Conservation (phyloP, 2,797 vertebrate genomes). For the Valencia hispanica region DNA sequence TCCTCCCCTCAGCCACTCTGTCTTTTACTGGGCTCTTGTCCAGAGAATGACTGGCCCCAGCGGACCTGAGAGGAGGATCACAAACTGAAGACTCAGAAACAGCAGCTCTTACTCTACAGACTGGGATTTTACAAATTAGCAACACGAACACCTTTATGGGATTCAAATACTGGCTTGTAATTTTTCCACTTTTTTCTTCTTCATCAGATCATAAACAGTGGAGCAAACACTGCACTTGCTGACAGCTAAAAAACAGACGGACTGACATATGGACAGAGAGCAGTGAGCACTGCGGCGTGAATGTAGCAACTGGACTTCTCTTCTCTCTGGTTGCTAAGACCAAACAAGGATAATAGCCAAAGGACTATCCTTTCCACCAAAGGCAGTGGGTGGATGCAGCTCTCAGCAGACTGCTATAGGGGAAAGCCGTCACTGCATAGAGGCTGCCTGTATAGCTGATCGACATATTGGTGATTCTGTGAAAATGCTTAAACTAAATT, state of each 20-base stretch:
- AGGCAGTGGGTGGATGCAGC: slow-evolving; percentile 77
- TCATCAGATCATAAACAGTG: slow-evolving; percentile 39
- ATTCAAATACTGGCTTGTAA: slow-evolving; percentile 26
- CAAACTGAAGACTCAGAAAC: slow-evolving; percentile 59
- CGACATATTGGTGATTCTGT: slow-evolving; percentile 38
- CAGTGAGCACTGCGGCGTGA: slow-evolving; percentile 72
- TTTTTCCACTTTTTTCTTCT: slow-evolving; percentile 26
- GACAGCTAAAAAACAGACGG: slow-evolving; percentile 59
- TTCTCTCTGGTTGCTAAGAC: slow-evolving; percentile 70
- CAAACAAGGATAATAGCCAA: slow-evolving; percentile 70
- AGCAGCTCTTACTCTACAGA: slow-evolving; percentile 44
- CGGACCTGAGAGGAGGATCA: slow-evolving; percentile 66
- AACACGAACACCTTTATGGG: slow-evolving; percentile 37
- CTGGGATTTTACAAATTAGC: slow-evolving; percentile 55
- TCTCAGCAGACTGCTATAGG: slow-evolving; percentile 67
- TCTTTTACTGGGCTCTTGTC: slow-evolving; percentile 69
- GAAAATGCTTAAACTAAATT: slow-evolving; percentile 46
- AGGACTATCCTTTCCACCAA: slow-evolving; percentile 63
- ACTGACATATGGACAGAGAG: slow-evolving; percentile 68
- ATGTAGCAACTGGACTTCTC: slow-evolving; percentile 75
- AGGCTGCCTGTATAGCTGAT: slow-evolving; percentile 50
- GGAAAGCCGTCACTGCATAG: slow-evolving; percentile 61
- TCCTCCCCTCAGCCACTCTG: slow-evolving; percentile 63
- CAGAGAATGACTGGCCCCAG: slow-evolving; percentile 71
- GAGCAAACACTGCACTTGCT: slow-evolving; percentile 40